Evolutionary conservation across 1,140 invertebrate species (phyloP).

Genomic region (Drosophila tristis): DNA sequence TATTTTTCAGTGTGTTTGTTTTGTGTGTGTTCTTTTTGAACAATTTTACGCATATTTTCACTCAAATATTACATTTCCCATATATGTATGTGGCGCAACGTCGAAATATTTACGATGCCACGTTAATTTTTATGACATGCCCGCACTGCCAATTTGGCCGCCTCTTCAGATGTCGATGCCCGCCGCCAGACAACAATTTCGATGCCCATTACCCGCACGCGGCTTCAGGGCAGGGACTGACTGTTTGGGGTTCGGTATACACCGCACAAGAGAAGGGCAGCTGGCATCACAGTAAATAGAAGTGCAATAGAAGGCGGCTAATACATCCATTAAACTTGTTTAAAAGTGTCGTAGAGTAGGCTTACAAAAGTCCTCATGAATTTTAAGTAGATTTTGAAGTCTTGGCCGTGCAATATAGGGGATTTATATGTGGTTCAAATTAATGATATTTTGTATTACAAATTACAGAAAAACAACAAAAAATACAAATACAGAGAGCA

Average conservation of each 20-base stretch:
- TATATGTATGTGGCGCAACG: constrained; percentile 23
- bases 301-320: constrained; percentile 4
- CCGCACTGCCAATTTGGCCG: constrained; percentile 42
- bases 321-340: constrained; percentile 43
- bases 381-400: neutral
- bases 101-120: constrained; percentile 67
- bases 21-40: constrained; percentile 24
- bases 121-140: constrained; percentile 79
- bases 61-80: constrained; percentile 51
- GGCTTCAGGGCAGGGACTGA: constrained; percentile 6
- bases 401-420: neutral
- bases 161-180: constrained; percentile 21
- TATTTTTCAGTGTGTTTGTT: constrained; percentile 26
- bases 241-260: constrained; percentile 4
- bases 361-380: constrained; percentile 7
- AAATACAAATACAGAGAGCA: too few species aligned
- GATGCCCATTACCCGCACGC: constrained; percentile 27
- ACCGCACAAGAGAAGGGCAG: constrained; percentile 9
- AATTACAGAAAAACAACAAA: neutral
- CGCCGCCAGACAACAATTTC: constrained; percentile 43
- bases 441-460: neutral
- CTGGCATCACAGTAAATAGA: too few species aligned
- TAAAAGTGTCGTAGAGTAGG: constrained; percentile 11
- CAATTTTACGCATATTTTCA: constrained; percentile 81
- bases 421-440: neutral